Evolutionary conservation across 2,888 invertebrate species (phyloP), one percentile per base, ranked within the genome.

Genomic region (Spilarctia lutea): DNA sequence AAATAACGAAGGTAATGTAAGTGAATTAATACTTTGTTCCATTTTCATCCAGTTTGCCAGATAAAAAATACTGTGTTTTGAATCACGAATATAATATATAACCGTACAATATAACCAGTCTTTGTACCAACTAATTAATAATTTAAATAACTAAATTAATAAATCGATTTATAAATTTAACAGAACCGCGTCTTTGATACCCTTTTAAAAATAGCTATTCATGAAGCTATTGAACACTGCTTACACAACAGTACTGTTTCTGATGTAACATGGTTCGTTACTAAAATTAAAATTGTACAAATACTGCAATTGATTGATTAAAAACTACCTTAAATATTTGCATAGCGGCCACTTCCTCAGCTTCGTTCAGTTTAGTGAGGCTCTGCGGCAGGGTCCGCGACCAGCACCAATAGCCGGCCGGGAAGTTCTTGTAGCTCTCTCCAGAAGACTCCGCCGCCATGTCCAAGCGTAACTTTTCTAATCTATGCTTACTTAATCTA

Each of bases 391-490:
- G 94, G 78, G 97, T 97, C 81, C 98, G 97, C 87, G 98, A 97
- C 94, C 99, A 99, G 65, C 98, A 98, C 99, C 99, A 99, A 94
- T 98, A 99, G 33, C 88, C 97, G 80, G 98, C 97, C 18, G 98
- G 97, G 92, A 98, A 98, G 72, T 98, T 98, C 93, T 98, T 98
- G 93, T 98, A 98, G 65, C 97, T 97, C 93, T 98, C 98, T 33
- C 98, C 98, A 73, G 97, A 97, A 78, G 97, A 97, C 84, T 96
- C 96, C 30, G 96, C 92, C n/a, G 94, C 93, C 78, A 93, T 90
- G 84, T 96, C 96, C 24, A 93, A 83, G 0, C 96, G 95, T 35
- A 96, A 93, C 90, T 98, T 98, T 89, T 98, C 98, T 79, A 98
- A 94, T 16, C 98, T 97, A 88, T 98, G 98, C 90, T 98, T 98